These are phyloP conservation scores for Agriopis aurantiaria DNA, from an alignment of 2,888 invertebrate genomes.

Conservation along the genomic window DNA sequence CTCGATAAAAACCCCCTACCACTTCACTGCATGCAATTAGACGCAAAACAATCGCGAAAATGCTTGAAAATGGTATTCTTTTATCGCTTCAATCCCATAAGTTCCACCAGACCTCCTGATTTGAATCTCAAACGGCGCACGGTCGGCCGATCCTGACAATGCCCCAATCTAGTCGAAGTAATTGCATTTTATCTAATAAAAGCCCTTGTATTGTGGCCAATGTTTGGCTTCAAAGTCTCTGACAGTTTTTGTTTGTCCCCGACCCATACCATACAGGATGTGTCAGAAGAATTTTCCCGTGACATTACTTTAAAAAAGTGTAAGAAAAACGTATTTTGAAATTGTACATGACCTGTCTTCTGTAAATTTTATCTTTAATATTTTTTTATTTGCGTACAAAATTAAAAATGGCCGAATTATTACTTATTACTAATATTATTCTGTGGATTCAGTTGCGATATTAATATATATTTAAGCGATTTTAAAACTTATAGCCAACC, in stretches of 20 bases:
- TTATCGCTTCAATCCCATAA: constrained; percentile 36
- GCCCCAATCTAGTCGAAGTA: constrained; percentile 48
- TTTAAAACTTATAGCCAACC: no score
- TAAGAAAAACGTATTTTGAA: no score
- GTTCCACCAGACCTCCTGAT: constrained; percentile 45
- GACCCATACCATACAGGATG: constrained; percentile 11
- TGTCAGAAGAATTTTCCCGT: neutral
- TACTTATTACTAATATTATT: no score
- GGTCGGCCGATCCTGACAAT: constrained; percentile 44
- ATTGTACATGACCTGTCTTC: no score
- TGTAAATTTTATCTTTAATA: no score
- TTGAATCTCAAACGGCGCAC: constrained; percentile 52
- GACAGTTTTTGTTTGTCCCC: constrained; percentile 24
- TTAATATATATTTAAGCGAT: no score
- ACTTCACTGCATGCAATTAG: constrained; percentile 26
- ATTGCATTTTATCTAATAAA: constrained; percentile 54
- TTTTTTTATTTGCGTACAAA: no score
- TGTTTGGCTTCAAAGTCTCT: constrained; percentile 25
- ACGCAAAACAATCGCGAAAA: constrained; percentile 30
- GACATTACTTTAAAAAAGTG: neutral
- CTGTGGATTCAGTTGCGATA: no score
- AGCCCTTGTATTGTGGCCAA: constrained; percentile 40
- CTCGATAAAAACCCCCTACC: constrained; percentile 10
- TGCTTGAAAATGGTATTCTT: constrained; percentile 22
- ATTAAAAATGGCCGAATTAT: no score